Base-by-base conservation (phyloP, 2,888 invertebrate genomes). In the Neoscelio sp. region DNA sequence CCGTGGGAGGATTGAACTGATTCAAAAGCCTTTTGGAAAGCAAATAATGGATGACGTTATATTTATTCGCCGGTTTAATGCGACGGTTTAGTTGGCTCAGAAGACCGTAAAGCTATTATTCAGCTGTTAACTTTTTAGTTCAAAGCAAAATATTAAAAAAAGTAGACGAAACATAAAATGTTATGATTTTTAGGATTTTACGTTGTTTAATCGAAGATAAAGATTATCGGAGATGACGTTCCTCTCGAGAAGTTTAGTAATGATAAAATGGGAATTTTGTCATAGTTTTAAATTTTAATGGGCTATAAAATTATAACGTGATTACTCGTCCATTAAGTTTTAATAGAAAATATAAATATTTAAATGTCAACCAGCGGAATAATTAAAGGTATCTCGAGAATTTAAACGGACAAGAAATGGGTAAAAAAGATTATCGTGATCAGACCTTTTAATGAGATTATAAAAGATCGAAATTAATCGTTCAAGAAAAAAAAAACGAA, bases 101-200 rank as follows among this genome's bases (percentile, higher is more conserved):
- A 35, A n/a, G 35, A 35, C 54, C 35, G 40, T 26, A 56, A 56
- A 56, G 13, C 10, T 7, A 56, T 23, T 40, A 26, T 40, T 40
- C 56, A 40, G 35, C 40, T 23, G 50, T 10, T 33, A 33, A 26
- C 48, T 20, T 26, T 50, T 30, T 8, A 7, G 10, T 6, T 23
- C 23, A 6, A 6, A 6, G 6, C 6, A 23, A 6, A 23, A 23
- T 23, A 23, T 23, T 4, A 23, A 23, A 23, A 4, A 3, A 23
- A 23, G n/a, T n/a, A 23, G 23, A 23, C 23, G 23, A 23, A 23
- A n/a, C n/a, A n/a, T n/a, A n/a, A n/a, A n/a, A n/a, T n/a, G n/a
- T n/a, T n/a, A n/a, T n/a, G n/a, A n/a, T n/a, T n/a, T n/a, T n/a
- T n/a, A n/a, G n/a, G n/a, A n/a, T n/a, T n/a, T n/a, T n/a, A n/a